A percentile compares a stretch with the other conserved stretches of the same genome.
phyloP scores from a whole-genome alignment of 2,113 vertebrate genomes.

The Balaeniceps rex region DNA sequence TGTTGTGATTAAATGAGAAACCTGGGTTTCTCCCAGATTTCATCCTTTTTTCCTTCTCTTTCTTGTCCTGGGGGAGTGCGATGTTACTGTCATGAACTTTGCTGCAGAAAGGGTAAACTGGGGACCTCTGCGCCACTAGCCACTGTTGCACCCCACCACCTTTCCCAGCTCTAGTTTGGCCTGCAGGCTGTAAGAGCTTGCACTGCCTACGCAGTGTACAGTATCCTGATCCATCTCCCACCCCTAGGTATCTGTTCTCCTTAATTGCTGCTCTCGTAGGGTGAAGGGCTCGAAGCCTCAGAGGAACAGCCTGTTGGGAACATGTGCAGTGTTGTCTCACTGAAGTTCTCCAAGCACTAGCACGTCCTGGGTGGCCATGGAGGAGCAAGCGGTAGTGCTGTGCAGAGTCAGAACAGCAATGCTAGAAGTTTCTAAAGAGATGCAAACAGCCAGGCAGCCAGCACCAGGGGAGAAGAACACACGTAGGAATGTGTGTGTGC shows the following conservation, averaged over 20 bases:
- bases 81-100: background rate
- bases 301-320: background rate
- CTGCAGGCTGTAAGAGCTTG: background rate
- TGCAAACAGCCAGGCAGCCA: background rate
- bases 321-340: background rate
- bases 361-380: background rate
- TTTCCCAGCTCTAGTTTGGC: background rate
- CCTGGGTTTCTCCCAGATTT: background rate
- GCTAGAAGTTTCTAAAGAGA: background rate
- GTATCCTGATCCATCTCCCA: background rate
- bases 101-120: background rate
- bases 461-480: background rate
- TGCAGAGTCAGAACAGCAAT: background rate
- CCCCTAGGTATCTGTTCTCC: background rate
- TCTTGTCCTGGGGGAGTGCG: rapidly evolving
- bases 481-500: background rate
- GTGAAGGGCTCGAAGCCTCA: background rate
- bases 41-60: background rate
- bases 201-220: rapidly evolving
- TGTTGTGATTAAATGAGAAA: conserved; percentile 6
- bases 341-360: background rate
- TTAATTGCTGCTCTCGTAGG: background rate
- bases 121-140: background rate
- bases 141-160: background rate
- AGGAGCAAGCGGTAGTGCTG: background rate